Percentiles rank a stretch among this genome's conserved stretches.
These are phyloP conservation scores for Petrolisthes manimaculis DNA, from an alignment of 2,888 invertebrate species.

Conservation along the genomic window DNA sequence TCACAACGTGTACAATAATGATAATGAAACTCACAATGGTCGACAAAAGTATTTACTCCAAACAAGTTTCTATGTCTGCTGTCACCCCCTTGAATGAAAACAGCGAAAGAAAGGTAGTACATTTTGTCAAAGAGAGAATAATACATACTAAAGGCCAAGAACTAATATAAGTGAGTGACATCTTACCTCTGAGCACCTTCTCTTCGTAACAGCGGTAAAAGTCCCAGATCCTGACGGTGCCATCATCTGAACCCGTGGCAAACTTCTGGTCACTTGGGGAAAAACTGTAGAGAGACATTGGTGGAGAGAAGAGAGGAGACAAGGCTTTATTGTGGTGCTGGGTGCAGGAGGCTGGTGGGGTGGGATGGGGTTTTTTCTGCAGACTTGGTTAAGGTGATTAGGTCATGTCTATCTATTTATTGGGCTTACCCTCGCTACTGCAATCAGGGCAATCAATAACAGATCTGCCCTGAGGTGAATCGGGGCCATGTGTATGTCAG, in stretches of 20 bases:
- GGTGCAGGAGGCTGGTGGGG: conserved; percentile 21
- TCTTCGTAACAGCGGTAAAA: conserved; percentile 97
- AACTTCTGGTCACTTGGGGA: conserved; percentile 99
- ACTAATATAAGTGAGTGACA: neutral
- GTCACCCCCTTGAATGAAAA: neutral
- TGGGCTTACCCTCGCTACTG: no score
- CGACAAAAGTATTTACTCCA: no score
- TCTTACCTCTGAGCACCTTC: conserved; percentile 77
- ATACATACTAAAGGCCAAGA: neutral
- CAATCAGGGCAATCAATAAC: no score
- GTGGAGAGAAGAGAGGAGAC: conserved; percentile 34
- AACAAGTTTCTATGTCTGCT: neutral
- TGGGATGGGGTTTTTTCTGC: neutral
- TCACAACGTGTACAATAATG: no score
- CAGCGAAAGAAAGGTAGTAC: neutral
- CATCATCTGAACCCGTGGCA: conserved; percentile 99
- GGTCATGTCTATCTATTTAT: neutral
- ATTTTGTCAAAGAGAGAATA: neutral
- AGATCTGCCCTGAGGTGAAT: no score
- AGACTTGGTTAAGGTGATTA: neutral
- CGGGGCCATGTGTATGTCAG: no score
- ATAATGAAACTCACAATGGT: no score
- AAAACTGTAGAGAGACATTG: conserved; percentile 79
- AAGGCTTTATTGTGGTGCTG: conserved; percentile 22
- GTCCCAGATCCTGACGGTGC: conserved; percentile 98